Evolutionary conservation across 35 echinoderm and acorn worm species (phyloP), one percentile per base, ranked within the genome.

Genomic region (Heliocidaris tuberculata): DNA sequence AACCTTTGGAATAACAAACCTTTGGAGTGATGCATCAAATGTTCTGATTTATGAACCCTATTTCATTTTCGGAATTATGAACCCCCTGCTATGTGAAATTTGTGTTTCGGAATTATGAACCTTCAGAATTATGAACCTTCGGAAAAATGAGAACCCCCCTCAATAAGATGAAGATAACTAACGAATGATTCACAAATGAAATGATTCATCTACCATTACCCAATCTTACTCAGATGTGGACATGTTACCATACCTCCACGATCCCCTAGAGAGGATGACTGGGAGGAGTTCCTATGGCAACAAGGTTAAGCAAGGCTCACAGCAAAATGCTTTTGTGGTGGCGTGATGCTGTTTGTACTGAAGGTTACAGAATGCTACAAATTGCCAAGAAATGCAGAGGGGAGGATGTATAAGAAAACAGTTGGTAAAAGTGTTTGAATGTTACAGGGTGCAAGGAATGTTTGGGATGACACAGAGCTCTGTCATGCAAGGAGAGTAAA

Each of bases 351-450:
- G 65, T 27, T n/a, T 78, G 65, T 7, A 24, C 21, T 24, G 65
- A 78, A 78, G 65, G 65, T 78, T 78, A n/a, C 65, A 78, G 65
- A 78, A 78, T 78, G 65, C 65, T 78, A 24, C 65, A 78, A 78
- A 78, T 78, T 78, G 65, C 65, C 65, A 78, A 78, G 65, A 78
- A 78, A 78, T 24, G 65, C 65, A n/a, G 65, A 78, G 65, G 65
- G 27, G 21, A 78, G 65, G 65, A 29, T 5, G 8, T 78, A n/a
- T 24, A 9, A 78, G n/a, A n/a, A 78, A n/a, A 78, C 17, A 9
- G 65, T 78, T n/a, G 65, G 65, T 78, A 78, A 78, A 21, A 60
- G 27, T 42, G 3, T 1, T 1, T 42, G 35, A 42, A 42, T 42
- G 35, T 42, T 42, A 42, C 35, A 42, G 35, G 35, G 15, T 27